These are phyloP conservation scores for Seira musarum DNA, from an alignment of 2,888 invertebrate genomes.

Conservation along the genomic window DNA sequence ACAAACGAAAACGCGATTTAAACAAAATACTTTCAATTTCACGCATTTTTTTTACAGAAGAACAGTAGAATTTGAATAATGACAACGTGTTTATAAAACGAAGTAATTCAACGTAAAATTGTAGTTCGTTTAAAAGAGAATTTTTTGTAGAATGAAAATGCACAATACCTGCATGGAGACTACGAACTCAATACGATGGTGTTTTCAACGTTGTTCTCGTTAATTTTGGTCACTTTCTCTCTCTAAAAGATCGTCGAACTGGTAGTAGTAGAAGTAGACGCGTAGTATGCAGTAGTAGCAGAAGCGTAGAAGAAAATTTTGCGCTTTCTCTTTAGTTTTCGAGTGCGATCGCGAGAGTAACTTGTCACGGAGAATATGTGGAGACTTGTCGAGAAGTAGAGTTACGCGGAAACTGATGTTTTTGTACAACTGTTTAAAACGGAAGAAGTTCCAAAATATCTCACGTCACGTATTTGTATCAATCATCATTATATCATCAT, in stretches of 20 bases:
- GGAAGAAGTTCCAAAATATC: constrained; percentile 62
- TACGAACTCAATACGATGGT: constrained; percentile 13
- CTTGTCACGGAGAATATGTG: constrained; percentile 50
- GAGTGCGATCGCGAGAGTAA: constrained; percentile 15
- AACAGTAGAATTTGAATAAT: constrained; percentile 14
- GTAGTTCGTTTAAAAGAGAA: no score
- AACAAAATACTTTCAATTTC: constrained; percentile 2
- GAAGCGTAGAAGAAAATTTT: constrained; percentile 40
- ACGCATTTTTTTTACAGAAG: background rate
- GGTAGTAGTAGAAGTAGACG: constrained; percentile 5
- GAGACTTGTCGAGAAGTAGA: constrained; percentile 59
- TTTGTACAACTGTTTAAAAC: constrained; percentile 68
- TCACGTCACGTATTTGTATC: constrained; percentile 51
- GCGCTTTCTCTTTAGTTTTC: constrained; percentile 24
- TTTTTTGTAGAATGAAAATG: background rate
- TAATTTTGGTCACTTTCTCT: constrained; percentile 58
- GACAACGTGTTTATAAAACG: background rate
- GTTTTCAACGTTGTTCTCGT: constrained; percentile 43
- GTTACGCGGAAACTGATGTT: constrained; percentile 62
- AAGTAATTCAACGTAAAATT: background rate
- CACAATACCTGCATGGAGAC: background rate
- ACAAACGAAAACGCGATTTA: constrained; percentile 4
- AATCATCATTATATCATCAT: constrained; percentile 29
- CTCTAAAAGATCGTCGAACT: constrained; percentile 56
- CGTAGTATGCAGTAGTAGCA: constrained; percentile 32